These are phyloP conservation scores for Chamaea fasciata DNA, from an alignment of 2,113 vertebrate species.

Conservation along the genomic window DNA sequence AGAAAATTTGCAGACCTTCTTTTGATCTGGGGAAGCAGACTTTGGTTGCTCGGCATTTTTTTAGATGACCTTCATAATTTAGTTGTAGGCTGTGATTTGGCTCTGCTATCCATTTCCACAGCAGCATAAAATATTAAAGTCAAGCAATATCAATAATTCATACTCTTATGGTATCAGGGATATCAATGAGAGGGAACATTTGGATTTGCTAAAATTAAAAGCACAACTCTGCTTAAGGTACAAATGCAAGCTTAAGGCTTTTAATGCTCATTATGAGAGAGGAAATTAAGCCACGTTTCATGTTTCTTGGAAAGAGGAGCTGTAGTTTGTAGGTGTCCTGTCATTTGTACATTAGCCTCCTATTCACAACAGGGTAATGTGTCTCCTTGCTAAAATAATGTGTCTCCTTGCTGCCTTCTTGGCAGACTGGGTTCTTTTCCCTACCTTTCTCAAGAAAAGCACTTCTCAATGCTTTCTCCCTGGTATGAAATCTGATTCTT, in stretches of 20 bases:
- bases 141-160: conserved; percentile 58
- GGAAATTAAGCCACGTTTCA: not conserved
- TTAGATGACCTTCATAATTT: conserved; percentile 48
- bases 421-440: not conserved
- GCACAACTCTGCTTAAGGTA: not conserved
- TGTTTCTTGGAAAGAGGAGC: conserved; percentile 16
- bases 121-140: conserved; percentile 54
- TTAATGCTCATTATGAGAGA: not conserved
- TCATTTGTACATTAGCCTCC: not conserved
- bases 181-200: conserved; percentile 14
- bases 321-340: not conserved
- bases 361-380: not conserved
- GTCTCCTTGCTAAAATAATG: not conserved
- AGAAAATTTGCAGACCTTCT: conserved; percentile 31
- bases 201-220: conserved; percentile 44
- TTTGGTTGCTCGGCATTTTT: not conserved
- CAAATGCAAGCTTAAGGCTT: conserved; percentile 10
- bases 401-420: not conserved
- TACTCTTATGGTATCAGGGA: not conserved
- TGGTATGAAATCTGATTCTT: not conserved
- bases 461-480: not conserved
- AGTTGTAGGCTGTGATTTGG: conserved; percentile 20
- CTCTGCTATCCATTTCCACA: conserved; percentile 35
- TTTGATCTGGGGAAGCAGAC: conserved; percentile 43
- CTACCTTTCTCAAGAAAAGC: not conserved